Evolutionary conservation across 2,113 vertebrate genomes (phyloP).

Genomic region (Ovis canadensis): DNA sequence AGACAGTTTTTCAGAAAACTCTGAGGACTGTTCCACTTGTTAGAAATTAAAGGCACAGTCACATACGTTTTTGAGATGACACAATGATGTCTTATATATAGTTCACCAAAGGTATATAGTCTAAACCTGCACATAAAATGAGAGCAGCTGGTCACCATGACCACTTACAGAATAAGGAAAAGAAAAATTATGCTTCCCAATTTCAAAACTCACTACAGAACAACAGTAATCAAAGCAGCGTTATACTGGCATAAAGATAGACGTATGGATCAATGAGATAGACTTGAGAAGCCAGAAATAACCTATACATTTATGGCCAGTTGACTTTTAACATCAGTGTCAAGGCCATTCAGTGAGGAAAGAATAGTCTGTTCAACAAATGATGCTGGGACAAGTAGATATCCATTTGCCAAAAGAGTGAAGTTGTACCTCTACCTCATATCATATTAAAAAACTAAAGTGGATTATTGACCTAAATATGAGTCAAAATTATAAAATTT

Average conservation of each 20-base stretch:
- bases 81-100: not conserved
- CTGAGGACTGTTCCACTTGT: not conserved
- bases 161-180: not conserved
- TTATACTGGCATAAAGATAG: not conserved
- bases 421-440: not conserved
- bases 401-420: not conserved
- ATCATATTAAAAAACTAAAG: not conserved
- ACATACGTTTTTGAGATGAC: not conserved
- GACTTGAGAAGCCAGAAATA: not conserved
- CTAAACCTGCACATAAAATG: not conserved
- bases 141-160: not conserved
- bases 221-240: not conserved
- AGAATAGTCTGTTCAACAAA: not conserved
- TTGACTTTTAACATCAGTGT: not conserved
- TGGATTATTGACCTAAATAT: not conserved
- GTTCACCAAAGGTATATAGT: not conserved
- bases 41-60: not conserved
- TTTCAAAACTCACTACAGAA: not conserved
- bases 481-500: not conserved
- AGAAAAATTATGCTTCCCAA: not conserved
- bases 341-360: not conserved
- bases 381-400: not conserved
- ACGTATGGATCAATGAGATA: not conserved
- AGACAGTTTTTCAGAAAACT: not conserved
- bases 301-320: not conserved